Percentiles rank a stretch among this genome's conserved stretches.
Evolutionary conservation across 2,113 vertebrate genomes (phyloP).

Genomic region (Alexandromys fortis): DNA sequence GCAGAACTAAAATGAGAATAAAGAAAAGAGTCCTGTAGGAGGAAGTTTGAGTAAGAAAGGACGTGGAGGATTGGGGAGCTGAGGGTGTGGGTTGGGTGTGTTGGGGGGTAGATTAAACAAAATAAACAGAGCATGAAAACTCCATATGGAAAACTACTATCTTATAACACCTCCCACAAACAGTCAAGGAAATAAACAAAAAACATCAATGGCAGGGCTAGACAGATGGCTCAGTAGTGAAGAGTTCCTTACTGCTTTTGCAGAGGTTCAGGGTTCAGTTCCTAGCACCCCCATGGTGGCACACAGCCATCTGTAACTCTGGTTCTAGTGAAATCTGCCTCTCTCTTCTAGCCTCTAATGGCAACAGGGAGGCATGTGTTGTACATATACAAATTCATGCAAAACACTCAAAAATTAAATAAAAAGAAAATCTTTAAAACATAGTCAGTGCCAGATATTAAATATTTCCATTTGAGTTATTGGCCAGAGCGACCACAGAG

Average conservation of each 20-base stretch:
- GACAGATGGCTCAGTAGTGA: not conserved
- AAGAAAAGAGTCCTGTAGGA: not conserved
- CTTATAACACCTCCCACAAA: not conserved
- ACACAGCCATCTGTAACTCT: not conserved
- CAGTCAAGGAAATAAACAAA: not conserved
- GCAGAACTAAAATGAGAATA: not conserved
- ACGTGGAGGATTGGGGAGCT: not conserved
- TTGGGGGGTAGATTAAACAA: not conserved
- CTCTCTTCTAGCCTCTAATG: not conserved
- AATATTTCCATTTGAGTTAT: not conserved
- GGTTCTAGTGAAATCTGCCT: not conserved
- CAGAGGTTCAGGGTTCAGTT: not conserved
- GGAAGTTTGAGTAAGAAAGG: not conserved
- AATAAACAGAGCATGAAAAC: not conserved
- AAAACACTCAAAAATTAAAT: not conserved
- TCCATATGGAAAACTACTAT: not conserved
- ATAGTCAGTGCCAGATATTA: not conserved
- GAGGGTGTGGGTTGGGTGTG: not conserved
- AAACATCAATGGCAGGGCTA: not conserved
- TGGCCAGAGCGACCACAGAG: not conserved
- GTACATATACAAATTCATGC: too few species aligned
- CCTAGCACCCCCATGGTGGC: not conserved
- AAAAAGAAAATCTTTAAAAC: not conserved
- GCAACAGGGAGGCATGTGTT: not conserved
- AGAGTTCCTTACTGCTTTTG: not conserved